Evolutionary conservation across 2,888 invertebrate species (phyloP).

Genomic region (Tetheella fluctuosa): DNA sequence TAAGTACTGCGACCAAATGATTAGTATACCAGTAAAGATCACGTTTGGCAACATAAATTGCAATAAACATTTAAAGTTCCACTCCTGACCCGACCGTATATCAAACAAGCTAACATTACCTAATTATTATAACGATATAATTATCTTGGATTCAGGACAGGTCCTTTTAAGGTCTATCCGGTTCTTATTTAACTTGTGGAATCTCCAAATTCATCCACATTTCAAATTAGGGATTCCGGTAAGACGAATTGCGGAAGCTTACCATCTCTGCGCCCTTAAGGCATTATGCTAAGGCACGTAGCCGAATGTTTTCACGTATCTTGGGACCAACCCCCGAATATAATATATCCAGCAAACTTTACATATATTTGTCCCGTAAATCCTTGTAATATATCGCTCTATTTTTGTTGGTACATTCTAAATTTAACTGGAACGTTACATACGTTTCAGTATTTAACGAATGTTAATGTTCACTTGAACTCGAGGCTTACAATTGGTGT

Average conservation of each 20-base stretch:
- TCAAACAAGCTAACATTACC: not conserved
- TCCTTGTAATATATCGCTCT: conserved; percentile 82
- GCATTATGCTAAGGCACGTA: conserved; percentile 83
- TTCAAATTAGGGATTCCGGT: conserved; percentile 83
- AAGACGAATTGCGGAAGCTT: conserved; percentile 82
- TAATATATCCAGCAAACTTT: conserved; percentile 84
- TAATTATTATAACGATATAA: not conserved
- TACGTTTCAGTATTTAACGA: conserved; percentile 81
- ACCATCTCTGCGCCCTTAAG: conserved; percentile 75
- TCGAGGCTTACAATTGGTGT: conserved; percentile 65
- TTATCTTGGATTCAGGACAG: not conserved
- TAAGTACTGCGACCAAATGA: not conserved
- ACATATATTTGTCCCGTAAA: conserved; percentile 85
- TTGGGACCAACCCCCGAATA: conserved; percentile 80
- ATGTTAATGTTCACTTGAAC: conserved; percentile 77
- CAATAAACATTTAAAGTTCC: conserved; percentile 1
- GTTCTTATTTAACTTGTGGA: conserved; percentile 47
- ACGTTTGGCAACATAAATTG: not conserved
- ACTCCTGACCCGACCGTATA: not conserved
- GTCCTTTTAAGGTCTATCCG: not conserved
- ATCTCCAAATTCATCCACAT: conserved; percentile 77
- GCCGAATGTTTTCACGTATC: conserved; percentile 81
- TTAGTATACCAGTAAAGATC: not conserved
- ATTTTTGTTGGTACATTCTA: conserved; percentile 80
- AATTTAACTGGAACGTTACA: conserved; percentile 75